Conservation (phyloP, 2,113 vertebrate genomes). For the Alethe castanea region DNA sequence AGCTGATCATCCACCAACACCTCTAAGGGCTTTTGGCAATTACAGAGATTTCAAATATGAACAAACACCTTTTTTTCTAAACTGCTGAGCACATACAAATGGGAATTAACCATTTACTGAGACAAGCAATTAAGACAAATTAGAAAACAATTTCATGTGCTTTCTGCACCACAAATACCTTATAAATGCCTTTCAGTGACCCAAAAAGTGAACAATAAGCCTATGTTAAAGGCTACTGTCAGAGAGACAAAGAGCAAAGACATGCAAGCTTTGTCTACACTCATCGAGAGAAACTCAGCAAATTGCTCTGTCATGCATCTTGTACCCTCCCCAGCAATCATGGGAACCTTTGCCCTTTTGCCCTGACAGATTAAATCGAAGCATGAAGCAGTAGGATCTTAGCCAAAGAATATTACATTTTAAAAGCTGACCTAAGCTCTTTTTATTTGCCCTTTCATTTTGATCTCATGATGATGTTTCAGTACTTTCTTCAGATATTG, state of each 20-base stretch:
- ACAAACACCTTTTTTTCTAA: conserved; percentile 71
- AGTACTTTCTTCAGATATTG: conserved; percentile 14
- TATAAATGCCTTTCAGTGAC: conserved; percentile 79
- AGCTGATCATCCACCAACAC: conserved; percentile 23
- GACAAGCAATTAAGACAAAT: conserved; percentile 89
- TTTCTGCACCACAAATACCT: conserved; percentile 71
- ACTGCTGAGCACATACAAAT: conserved; percentile 68
- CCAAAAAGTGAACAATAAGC: conserved; percentile 79
- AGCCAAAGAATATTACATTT: conserved; percentile 55
- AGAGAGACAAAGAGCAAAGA: conserved; percentile 68
- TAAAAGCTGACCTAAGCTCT: conserved; percentile 51
- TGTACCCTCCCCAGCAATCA: conserved; percentile 77
- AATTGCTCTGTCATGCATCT: conserved; percentile 90
- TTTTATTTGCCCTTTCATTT: conserved; percentile 60
- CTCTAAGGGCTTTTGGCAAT: conserved; percentile 64
- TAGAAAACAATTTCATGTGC: conserved; percentile 74
- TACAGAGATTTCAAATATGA: conserved; percentile 74
- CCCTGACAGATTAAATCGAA: conserved; percentile 71
- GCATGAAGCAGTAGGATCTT: conserved; percentile 61
- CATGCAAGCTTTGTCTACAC: conserved; percentile 77
- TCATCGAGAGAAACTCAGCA: conserved; percentile 79
- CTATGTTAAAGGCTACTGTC: conserved; percentile 79
- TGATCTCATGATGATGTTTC: conserved; percentile 50
- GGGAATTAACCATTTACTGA: conserved; percentile 75
- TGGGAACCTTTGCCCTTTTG: conserved; percentile 74